Evolutionary conservation across 2,888 invertebrate genomes (phyloP), one percentile per base, ranked within the genome.

Genomic region (Microctonus brassicae): DNA sequence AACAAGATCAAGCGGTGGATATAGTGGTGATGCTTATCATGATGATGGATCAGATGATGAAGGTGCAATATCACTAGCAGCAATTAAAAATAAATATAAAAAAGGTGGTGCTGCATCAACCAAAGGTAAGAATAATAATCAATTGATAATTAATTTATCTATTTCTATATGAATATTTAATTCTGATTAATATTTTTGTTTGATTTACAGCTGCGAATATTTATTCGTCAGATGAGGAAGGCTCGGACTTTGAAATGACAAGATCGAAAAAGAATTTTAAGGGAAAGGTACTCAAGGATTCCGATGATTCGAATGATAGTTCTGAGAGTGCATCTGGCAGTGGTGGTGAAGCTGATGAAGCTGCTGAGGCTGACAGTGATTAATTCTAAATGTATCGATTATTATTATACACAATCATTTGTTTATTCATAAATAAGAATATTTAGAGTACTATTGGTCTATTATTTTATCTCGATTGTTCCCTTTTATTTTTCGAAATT

Each of bases 31-130:
- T 72, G 75, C 82, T 17, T 87, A 87, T 70, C 93, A 93, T 72
- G 93, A 95, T 79, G 96, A 96, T 77, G 97, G 94, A 75, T 96
- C 95, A n/a, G 97, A 97, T 74, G 97, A 97, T 86, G 97, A 97
- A 83, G 96, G 95, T 71, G 95, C 94, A 0, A 96, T 98, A 81
- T 97, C 97, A 0, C 89, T 98, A 24, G 93, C 95, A 70, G 97
- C 97, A 53, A 98, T 98, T 86, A 98, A 98, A 89, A 97, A 95
- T 88, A 95, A 95, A 83, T 97, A 96, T 88, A 98, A 97, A 81
- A 91, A 92, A 86, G 92, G 92, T 33, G 87, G 87, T 11, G 81
- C 81, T 65, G 80, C 79, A 10, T 77, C 81, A 64, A 80, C 86
- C 64, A 89, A 89, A 88, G 88, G 89, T 89, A 83, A 26, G n/a